Evolutionary conservation across 2,888 invertebrate genomes (phyloP).

Genomic region (Cacoxenus indagator): DNA sequence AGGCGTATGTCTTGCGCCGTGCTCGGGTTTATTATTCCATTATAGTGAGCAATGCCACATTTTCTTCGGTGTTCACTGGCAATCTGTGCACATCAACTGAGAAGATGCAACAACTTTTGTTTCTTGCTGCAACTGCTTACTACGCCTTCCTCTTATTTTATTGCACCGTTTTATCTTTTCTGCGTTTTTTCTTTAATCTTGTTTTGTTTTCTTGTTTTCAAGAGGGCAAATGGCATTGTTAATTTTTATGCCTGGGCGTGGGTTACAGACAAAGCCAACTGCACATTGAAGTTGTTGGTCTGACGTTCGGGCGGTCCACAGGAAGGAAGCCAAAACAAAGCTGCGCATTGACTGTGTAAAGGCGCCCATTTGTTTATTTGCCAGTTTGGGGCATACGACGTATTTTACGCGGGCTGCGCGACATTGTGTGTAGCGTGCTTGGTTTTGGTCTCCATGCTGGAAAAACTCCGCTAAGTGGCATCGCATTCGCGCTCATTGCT

Average conservation of each 20-base stretch:
- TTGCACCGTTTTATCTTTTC: neutral
- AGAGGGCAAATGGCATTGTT: constrained; percentile 62
- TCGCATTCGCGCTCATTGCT: constrained; percentile 50
- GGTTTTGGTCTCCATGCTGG: neutral
- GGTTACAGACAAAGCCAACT: neutral
- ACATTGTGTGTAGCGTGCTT: neutral
- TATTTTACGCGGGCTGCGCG: neutral
- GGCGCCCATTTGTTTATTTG: constrained; percentile 14
- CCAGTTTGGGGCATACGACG: neutral
- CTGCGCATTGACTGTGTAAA: constrained; percentile 9
- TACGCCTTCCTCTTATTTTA: constrained; percentile 34
- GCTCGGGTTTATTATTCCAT: constrained; percentile 58
- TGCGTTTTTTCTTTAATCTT: neutral
- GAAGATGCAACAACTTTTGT: constrained; percentile 43
- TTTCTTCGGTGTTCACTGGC: neutral
- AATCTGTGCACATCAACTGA: constrained; percentile 9
- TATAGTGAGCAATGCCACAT: constrained; percentile 60
- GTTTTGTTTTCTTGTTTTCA: constrained; percentile 24
- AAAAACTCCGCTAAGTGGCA: neutral
- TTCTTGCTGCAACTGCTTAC: constrained; percentile 47
- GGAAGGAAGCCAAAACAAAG: constrained; percentile 14
- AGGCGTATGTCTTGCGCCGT: neutral
- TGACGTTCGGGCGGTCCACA: neutral
- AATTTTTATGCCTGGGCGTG: constrained; percentile 60
- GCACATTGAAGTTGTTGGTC: neutral